Percentiles rank a stretch among this genome's conserved stretches.
These are phyloP conservation scores for Drosophila kuntzei DNA, from an alignment of 2,888 invertebrate genomes.

Conservation along the genomic window DNA sequence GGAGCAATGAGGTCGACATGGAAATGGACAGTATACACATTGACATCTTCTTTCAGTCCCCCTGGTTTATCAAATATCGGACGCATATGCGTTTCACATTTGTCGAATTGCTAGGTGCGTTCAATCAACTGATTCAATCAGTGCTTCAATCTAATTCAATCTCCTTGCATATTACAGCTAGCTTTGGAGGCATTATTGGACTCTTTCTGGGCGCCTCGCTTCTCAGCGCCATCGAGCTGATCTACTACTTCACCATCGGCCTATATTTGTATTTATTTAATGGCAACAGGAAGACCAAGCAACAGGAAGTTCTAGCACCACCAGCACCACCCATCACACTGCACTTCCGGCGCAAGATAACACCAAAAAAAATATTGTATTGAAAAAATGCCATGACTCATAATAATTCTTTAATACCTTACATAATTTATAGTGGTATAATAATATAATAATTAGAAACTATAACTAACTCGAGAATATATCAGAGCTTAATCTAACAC, in stretches of 20 bases:
- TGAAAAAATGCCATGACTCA: slow-evolving; percentile 4
- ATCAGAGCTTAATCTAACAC: too few species aligned
- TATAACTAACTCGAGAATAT: too few species aligned
- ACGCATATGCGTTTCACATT: slow-evolving; percentile 85
- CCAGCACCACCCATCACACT: slow-evolving; percentile 30
- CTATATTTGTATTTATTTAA: slow-evolving; percentile 66
- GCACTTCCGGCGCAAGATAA: slow-evolving; percentile 47
- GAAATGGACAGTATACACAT: slow-evolving; percentile 47
- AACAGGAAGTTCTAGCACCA: slow-evolving; percentile 6
- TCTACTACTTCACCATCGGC: slow-evolving; percentile 84
- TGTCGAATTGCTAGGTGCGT: slow-evolving; percentile 85
- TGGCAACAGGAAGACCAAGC: slow-evolving; percentile 26
- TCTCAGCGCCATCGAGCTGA: slow-evolving; percentile 85
- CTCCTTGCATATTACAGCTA: slow-evolving; percentile 79
- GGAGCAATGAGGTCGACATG: slow-evolving; percentile 33
- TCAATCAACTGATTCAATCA: not conserved
- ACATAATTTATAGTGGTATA: not conserved
- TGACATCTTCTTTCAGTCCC: slow-evolving; percentile 84
- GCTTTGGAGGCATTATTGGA: slow-evolving; percentile 86
- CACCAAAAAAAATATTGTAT: slow-evolving; percentile 43
- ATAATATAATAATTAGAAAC: not conserved
- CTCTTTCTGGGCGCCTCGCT: slow-evolving; percentile 86
- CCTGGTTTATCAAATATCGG: slow-evolving; percentile 84
- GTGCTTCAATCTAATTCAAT: not conserved
- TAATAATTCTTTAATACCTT: not conserved